phyloP scores from a whole-genome alignment of 64 coral and sea anemone genomes.

The Acropora yongei region DNA sequence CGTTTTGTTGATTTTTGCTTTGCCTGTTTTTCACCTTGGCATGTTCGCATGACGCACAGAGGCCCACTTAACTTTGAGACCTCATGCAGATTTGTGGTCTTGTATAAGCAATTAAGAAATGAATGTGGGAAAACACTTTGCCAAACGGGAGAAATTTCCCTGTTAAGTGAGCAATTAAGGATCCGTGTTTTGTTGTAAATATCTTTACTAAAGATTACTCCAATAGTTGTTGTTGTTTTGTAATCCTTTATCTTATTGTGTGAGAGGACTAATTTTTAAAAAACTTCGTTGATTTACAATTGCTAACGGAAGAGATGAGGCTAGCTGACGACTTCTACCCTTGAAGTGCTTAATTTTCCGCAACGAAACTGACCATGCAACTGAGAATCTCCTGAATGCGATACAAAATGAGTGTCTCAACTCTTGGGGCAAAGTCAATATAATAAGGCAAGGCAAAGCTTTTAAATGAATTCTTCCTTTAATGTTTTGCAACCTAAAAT shows the following conservation, averaged over 20 bases:
- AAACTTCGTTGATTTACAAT: slow-evolving; percentile 1
- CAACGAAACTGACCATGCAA: background rate
- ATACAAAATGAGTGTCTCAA: background rate
- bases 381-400: no score
- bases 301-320: background rate
- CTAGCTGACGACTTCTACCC: background rate
- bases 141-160: background rate
- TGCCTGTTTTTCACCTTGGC: background rate
- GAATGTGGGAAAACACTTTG: background rate
- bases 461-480: slow-evolving; percentile 55
- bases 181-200: background rate
- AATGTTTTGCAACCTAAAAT: background rate
- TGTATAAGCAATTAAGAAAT: slow-evolving; percentile 38
- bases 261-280: background rate
- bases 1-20: background rate
- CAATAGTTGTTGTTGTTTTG: slow-evolving; percentile 9
- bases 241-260: background rate
- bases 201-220: background rate
- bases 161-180: slow-evolving; percentile 28
- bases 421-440: slow-evolving; percentile 1
- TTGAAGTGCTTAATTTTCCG: background rate
- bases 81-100: slow-evolving; percentile 34
- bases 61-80: slow-evolving; percentile 22
- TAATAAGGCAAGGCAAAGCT: background rate
- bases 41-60: slow-evolving; percentile 24